Base-by-base conservation (phyloP, 2,113 vertebrate species). In the Cettia cetti region DNA sequence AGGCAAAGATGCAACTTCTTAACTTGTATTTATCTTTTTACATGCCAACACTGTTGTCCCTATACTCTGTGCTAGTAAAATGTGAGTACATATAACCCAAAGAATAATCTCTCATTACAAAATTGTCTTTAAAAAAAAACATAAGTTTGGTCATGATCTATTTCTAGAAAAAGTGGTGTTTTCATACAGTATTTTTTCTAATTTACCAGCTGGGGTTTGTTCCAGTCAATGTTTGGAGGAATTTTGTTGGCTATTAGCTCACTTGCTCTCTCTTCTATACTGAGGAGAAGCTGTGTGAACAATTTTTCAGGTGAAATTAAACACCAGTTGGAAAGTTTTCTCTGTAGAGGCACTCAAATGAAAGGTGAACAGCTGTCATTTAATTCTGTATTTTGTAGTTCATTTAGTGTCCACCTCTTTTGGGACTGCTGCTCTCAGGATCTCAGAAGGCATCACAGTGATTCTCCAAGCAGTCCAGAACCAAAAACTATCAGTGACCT, bases 141-240 rank as follows among this genome's bases (percentile, higher is more conserved):
- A 26, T 2, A 15, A 9, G 4, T 45, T n/a, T 1, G 1, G 1
- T 52, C 7, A 8, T 42, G 1, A 15, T 37, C 1, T 39, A 33
- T 59, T 80, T 72, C 10, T 60, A 40, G 16, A 44, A 86, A 80
- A 69, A 15, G 0, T 0, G 0, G 6, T 82, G 7, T 12, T 70
- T 91, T 27, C 2, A 7, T 42, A 23, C 9, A 30, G 11, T 49
- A n/a, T 40, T 83, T 89, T 30, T 65, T 81, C 24, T 44, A 7
- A 18, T 49, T 87, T 49, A 13, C 8, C 6, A 54, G 40, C 10
- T n/a, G 33, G 5, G 4, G 0, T 35, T 13, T 68, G 14, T 56
- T 52, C 11, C 23, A 84, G 5, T 26, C 57, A 57, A 6, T 6
- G 3, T 69, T 53, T 61, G 33, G 12, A 30, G 7, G 47, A 31